These are phyloP conservation scores for Poeciliopsis turrubarensis DNA, from an alignment of 2,113 vertebrate species.

Conservation along the genomic window DNA sequence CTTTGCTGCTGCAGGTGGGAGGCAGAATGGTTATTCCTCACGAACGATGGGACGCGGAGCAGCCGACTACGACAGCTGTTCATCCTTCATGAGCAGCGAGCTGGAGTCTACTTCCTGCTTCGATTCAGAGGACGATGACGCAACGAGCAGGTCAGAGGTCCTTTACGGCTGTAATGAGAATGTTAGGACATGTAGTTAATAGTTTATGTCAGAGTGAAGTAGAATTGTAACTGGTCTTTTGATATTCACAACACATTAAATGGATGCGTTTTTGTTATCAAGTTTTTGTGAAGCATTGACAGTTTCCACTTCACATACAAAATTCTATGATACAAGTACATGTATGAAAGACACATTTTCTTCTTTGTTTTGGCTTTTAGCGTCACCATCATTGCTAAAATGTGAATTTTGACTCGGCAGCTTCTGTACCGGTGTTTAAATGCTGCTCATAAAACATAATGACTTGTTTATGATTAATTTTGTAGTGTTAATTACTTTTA, in stretches of 20 bases:
- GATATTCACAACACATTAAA: slow-evolving; percentile 8
- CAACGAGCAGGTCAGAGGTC: slow-evolving; percentile 90
- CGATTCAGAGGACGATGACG: slow-evolving; percentile 96
- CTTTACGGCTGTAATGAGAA: neutral
- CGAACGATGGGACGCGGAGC: slow-evolving; percentile 77
- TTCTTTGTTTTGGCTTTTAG: neutral
- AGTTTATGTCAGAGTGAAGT: slow-evolving; percentile 24
- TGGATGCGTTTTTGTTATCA: neutral
- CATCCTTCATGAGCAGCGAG: slow-evolving; percentile 98
- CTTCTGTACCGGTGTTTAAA: neutral
- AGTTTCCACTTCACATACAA: neutral
- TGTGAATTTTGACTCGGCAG: neutral
- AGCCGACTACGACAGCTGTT: slow-evolving; percentile 92
- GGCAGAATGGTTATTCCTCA: slow-evolving; percentile 76
- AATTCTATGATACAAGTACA: neutral
- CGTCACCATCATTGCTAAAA: no score
- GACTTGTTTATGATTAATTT: neutral
- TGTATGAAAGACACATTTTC: neutral
- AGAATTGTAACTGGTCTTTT: slow-evolving; percentile 21
- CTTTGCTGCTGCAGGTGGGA: slow-evolving; percentile 63
- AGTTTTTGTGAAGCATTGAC: neutral
- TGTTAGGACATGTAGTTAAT: slow-evolving; percentile 25
- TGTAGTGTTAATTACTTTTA: neutral
- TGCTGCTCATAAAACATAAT: neutral
- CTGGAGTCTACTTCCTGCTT: slow-evolving; percentile 98